phyloP scores from a whole-genome alignment of 2,888 invertebrate genomes.

The Drosophila percnosoma region DNA sequence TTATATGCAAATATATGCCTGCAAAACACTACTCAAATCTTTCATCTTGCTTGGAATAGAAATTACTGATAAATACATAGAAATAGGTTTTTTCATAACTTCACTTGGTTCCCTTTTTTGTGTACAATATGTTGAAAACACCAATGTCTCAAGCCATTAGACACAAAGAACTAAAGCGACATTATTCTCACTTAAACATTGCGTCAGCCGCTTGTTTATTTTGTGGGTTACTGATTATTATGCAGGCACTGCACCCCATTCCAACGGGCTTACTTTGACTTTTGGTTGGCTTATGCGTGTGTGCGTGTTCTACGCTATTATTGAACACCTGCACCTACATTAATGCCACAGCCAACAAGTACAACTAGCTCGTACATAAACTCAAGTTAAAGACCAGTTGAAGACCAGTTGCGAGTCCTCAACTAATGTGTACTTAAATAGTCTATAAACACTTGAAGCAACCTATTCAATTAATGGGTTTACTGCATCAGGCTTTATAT shows the following conservation, averaged over 20 bases:
- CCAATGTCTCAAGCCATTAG: constrained; percentile 44
- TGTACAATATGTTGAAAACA: constrained; percentile 15
- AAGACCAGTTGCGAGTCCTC: neutral
- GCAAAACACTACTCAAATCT: neutral
- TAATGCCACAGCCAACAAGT: constrained; percentile 23
- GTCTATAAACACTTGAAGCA: neutral
- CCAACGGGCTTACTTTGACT: constrained; percentile 13
- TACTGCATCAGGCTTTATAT: neutral
- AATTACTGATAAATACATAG: neutral
- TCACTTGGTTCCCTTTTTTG: neutral
- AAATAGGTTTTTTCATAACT: neutral
- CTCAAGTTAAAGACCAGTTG: constrained; percentile 23
- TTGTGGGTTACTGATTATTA: constrained; percentile 30
- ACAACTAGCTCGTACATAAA: constrained; percentile 1
- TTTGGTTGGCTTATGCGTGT: constrained; percentile 6
- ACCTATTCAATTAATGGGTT: neutral
- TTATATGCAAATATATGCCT: neutral
- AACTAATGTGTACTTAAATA: neutral
- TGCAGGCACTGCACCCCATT: constrained; percentile 2
- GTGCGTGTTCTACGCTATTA: constrained; percentile 15
- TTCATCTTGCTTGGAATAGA: neutral
- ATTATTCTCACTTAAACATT: constrained; percentile 12
- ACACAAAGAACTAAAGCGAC: constrained; percentile 4
- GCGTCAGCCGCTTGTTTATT: constrained; percentile 24
- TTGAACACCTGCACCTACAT: constrained; percentile 63